phyloP scores from a whole-genome alignment of 2,113 vertebrate genomes.

The Butorides virescens region DNA sequence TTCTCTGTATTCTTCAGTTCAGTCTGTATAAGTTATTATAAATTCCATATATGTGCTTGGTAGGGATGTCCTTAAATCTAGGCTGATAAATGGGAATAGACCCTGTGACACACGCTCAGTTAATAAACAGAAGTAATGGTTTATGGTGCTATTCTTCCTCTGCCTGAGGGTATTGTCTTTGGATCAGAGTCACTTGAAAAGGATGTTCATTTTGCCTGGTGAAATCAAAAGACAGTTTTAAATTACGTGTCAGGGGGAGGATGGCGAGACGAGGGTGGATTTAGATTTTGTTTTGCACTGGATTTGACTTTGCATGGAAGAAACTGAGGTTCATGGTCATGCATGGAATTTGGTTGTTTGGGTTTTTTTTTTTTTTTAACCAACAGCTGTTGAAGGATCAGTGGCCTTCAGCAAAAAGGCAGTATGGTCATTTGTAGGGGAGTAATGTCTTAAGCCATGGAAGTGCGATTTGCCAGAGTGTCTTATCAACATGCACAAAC shows the following conservation, averaged over 20 bases:
- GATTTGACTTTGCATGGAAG: not conserved
- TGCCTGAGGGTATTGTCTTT: not conserved
- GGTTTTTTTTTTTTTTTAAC: not conserved
- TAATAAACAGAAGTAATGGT: not conserved
- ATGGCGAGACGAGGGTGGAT: not conserved
- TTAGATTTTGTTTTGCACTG: not conserved
- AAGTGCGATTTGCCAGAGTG: not conserved
- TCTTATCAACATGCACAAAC: not conserved
- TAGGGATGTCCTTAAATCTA: not conserved
- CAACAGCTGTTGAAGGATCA: not conserved
- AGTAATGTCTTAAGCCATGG: not conserved
- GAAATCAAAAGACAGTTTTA: not conserved
- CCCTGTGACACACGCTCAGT: not conserved
- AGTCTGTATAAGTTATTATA: not conserved
- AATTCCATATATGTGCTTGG: not conserved
- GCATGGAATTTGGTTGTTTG: too few species aligned
- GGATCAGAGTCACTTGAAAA: not conserved
- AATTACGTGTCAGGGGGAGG: accelerated
- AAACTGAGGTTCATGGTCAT: not conserved
- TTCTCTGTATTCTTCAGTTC: not conserved
- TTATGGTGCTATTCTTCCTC: not conserved
- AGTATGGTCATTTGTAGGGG: not conserved
- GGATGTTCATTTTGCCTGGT: not conserved
- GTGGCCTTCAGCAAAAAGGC: not conserved
- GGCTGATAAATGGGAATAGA: not conserved